Evolutionary conservation across 2,888 invertebrate genomes (phyloP).

Genomic region (Helobdella robusta): DNA sequence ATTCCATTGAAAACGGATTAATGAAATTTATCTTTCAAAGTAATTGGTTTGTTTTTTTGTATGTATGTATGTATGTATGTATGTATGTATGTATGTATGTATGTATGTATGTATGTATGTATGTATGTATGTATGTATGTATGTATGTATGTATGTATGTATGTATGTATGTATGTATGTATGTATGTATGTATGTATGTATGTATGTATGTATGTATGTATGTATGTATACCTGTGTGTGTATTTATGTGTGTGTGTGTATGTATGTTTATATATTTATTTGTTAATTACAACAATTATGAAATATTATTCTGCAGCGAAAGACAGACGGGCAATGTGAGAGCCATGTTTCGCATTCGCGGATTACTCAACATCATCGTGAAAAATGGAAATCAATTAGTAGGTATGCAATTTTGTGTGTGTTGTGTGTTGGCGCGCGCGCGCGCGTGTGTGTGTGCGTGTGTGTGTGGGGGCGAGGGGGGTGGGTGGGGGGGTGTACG

Average conservation of each 20-base stretch:
- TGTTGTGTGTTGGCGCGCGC: neutral
- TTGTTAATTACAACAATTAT: too few relatives aligned
- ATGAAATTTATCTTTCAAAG: too few relatives aligned
- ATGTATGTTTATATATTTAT: too few relatives aligned
- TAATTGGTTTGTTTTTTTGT: too few relatives aligned
- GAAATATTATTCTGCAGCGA: too few relatives aligned
- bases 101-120: slow-evolving; percentile 11
- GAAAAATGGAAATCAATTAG: too few relatives aligned
- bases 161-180: slow-evolving; percentile 11
- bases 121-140: slow-evolving; percentile 11
- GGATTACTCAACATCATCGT: too few relatives aligned
- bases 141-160: slow-evolving; percentile 11
- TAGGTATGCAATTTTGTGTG: neutral
- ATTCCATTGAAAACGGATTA: too few relatives aligned
- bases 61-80: slow-evolving; percentile 11
- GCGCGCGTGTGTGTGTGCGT: slow-evolving; percentile 5
- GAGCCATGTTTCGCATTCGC: too few relatives aligned
- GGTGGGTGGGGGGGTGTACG: too few relatives aligned
- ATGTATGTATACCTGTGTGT: neutral
- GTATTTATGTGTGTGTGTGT: slow-evolving; percentile 1
- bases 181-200: slow-evolving; percentile 9
- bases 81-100: slow-evolving; percentile 11
- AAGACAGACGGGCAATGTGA: too few relatives aligned
- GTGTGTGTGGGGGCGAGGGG: too few relatives aligned
- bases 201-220: slow-evolving; percentile 6